Conservation (phyloP, 2,888 invertebrate genomes). For the Endomychus coccineus region DNA sequence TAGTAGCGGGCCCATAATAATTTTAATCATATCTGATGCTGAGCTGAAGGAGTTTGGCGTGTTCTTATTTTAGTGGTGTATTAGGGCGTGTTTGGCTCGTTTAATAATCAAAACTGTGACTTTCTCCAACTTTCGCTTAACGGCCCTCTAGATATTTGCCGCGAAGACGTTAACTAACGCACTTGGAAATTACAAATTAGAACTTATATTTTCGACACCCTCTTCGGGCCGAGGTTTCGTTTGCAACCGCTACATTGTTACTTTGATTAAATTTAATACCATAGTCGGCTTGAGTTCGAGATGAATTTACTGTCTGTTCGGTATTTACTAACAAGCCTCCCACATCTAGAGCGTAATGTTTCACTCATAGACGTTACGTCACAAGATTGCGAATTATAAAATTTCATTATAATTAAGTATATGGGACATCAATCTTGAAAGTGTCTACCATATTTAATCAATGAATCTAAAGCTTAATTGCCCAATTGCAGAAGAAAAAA, state of each 20-base stretch:
- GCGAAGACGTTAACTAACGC: constrained; percentile 41
- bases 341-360: too few species aligned
- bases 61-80: constrained; percentile 31
- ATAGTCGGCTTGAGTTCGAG: not conserved
- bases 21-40: constrained; percentile 38
- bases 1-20: constrained; percentile 36
- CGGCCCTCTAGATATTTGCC: constrained; percentile 39
- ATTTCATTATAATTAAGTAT: too few species aligned
- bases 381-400: too few species aligned
- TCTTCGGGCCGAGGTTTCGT: constrained; percentile 27
- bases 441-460: too few species aligned
- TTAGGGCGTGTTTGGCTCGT: constrained; percentile 33
- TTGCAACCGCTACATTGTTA: constrained; percentile 38
- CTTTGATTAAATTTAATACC: constrained; percentile 44
- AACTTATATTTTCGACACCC: constrained; percentile 42
- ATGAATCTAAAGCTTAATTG: too few species aligned
- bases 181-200: constrained; percentile 43
- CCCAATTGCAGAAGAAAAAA: too few species aligned
- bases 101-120: constrained; percentile 42
- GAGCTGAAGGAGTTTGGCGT: constrained; percentile 16
- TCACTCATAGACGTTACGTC: too few species aligned
- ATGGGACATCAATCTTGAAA: too few species aligned
- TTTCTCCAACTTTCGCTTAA: constrained; percentile 40
- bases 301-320: not conserved
- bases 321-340: not conserved